Conservation (phyloP, 1,140 invertebrate species). For the Lysiphlebus fabarum region DNA sequence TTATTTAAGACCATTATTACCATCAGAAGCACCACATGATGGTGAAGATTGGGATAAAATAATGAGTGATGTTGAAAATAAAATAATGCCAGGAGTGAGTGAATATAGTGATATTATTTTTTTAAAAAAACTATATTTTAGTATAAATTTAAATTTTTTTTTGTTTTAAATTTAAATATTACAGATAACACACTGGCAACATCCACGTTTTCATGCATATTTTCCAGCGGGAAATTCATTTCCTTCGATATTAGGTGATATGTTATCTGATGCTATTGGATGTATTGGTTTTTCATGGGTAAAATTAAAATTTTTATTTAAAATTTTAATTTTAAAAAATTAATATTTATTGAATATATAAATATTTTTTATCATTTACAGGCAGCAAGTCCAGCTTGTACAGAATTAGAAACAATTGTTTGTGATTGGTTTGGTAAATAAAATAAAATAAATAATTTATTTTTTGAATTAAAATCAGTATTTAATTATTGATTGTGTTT, state of each 20-base stretch:
- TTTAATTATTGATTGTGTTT: not conserved
- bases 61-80: slow-evolving; percentile 90
- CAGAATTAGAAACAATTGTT: slow-evolving; percentile 95
- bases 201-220: slow-evolving; percentile 93
- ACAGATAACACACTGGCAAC: slow-evolving; percentile 93
- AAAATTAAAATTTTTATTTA: not conserved
- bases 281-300: slow-evolving; percentile 94
- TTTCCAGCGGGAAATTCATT: slow-evolving; percentile 94
- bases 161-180: too few species aligned
- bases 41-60: slow-evolving; percentile 89
- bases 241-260: slow-evolving; percentile 90
- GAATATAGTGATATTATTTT: too few species aligned
- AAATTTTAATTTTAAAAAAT: too few species aligned
- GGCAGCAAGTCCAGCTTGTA: slow-evolving; percentile 95
- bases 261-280: slow-evolving; percentile 87
- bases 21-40: slow-evolving; percentile 78
- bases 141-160: too few species aligned
- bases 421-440: slow-evolving; percentile 94
- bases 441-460: not conserved
- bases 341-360: too few species aligned
- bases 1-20: slow-evolving; percentile 81
- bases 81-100: slow-evolving; percentile 96
- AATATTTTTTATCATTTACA: slow-evolving; percentile 54
- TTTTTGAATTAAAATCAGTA: not conserved
- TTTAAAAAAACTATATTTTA: too few species aligned